Conservation (phyloP, 1,140 invertebrate genomes). For the Drosophila sturtevanti region DNA sequence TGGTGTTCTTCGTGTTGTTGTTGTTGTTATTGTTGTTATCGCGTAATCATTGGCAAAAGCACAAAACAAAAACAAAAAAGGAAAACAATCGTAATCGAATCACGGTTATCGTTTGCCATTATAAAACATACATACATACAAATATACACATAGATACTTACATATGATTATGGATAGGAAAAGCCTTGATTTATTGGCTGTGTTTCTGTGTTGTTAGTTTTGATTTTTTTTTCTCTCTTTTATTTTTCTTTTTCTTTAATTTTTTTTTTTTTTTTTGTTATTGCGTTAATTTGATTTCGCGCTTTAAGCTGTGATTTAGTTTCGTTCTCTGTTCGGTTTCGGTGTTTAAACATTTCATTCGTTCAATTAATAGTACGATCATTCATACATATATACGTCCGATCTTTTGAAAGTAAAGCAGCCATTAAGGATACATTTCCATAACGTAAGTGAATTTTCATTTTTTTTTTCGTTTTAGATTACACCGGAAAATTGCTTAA, state of each 20-base stretch:
- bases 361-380: neutral
- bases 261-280: constrained; percentile 5
- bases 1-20: neutral
- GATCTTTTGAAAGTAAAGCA: neutral
- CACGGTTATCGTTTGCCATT: constrained; percentile 6
- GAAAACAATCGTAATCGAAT: constrained; percentile 20
- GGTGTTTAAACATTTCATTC: neutral
- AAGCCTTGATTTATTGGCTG: constrained; percentile 7
- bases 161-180: constrained; percentile 6
- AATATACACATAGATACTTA: neutral
- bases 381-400: neutral
- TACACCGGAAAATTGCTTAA: too few relatives aligned
- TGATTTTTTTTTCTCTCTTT: neutral
- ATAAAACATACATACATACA: constrained; percentile 7
- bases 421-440: neutral
- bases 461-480: too few relatives aligned
- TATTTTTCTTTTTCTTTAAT: neutral
- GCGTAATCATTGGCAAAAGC: constrained; percentile 18
- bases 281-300: constrained; percentile 11
- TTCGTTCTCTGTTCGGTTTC: constrained; percentile 5
- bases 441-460: neutral
- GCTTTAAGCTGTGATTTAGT: constrained; percentile 16
- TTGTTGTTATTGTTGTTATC: constrained; percentile 35
- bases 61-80: neutral
- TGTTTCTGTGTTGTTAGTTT: neutral